Evolutionary conservation across 1,140 invertebrate genomes (phyloP), one percentile per base, ranked within the genome.

Genomic region (Macrosteles quadrilineatus): DNA sequence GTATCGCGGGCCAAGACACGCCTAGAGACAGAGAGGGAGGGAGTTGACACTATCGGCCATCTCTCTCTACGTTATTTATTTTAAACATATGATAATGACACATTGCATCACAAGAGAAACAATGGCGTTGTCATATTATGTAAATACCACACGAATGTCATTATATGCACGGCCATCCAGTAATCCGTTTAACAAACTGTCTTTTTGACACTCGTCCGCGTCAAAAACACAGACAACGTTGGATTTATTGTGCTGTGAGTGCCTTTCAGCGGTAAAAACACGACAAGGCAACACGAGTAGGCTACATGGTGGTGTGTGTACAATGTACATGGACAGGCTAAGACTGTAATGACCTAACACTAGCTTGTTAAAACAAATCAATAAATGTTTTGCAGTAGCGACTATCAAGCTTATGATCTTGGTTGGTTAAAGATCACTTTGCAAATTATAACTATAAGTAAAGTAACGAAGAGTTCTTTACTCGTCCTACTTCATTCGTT

Each of bases 71-170:
- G 32, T 23, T 59, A 59, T 59, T 59, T 59, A 59, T 27, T 59
- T 59, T 59, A 59, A 59, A 59, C 55, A 59, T 59, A 59, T 59
- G 55, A 59, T 59, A 59, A 59, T 59, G 23, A 59, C 55, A 14
- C 6, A 9, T 59, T 59, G 55, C 55, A 25, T 59, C 55, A 59
- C 12, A 27, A 14, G 4, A 25, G 2, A 14, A 59, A 59, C 55
- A 59, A 59, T 59, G 55, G 55, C 55, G 23, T 9, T 59, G 55
- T 59, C 55, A 59, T 59, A 59, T 59, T 59, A 59, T 59, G 55
- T 59, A 59, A 59, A 59, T 59, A 59, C 9, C 55, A 9, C 23
- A 27, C 12, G 55, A 59, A 59, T 59, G 55, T 59, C 55, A 59
- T 59, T 59, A 59, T 59, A 59, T 59, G 23, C 55, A 59, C 14